phyloP scores from a whole-genome alignment of 2,888 invertebrate species.

The Diadegma fenestrale region DNA sequence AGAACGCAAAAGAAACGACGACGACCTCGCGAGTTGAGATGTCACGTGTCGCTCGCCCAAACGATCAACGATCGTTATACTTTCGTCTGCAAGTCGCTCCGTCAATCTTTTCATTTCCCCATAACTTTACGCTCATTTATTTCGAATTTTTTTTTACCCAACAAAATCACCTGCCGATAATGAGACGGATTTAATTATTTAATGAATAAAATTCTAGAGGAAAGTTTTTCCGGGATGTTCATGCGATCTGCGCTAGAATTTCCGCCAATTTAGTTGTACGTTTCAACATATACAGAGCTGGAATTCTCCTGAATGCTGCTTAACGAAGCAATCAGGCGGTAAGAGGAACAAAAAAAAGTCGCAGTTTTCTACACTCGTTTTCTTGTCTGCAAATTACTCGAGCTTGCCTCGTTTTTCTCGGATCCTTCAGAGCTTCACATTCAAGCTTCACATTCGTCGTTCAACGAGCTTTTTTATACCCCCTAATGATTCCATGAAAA shows the following conservation, averaged over 20 bases:
- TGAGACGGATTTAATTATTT: neutral
- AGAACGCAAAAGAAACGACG: conserved; percentile 17
- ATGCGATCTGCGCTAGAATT: neutral
- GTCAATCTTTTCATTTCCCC: conserved; percentile 31
- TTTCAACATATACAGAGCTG: neutral
- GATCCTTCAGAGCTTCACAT: conserved; percentile 73
- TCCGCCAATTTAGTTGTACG: neutral
- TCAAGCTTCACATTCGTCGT: conserved; percentile 74
- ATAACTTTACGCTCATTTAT: conserved; percentile 17
- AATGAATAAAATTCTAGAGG: neutral
- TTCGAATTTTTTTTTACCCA: neutral
- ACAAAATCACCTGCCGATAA: too few relatives aligned
- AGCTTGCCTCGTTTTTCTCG: conserved; percentile 65
- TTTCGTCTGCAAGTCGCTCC: conserved; percentile 3
- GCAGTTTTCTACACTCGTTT: conserved; percentile 26
- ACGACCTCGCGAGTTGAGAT: conserved; percentile 61
- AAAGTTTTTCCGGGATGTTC: neutral
- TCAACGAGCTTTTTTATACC: conserved; percentile 72
- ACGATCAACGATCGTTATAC: conserved; percentile 57
- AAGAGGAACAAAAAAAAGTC: conserved; percentile 17
- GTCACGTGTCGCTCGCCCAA: conserved; percentile 58
- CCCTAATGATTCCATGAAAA: conserved; percentile 41
- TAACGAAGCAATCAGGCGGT: conserved; percentile 73
- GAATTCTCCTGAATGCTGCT: conserved; percentile 68
- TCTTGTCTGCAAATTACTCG: conserved; percentile 57